phyloP scores from a whole-genome alignment of 2,113 vertebrate genomes.

The Salvelinus fontinalis region DNA sequence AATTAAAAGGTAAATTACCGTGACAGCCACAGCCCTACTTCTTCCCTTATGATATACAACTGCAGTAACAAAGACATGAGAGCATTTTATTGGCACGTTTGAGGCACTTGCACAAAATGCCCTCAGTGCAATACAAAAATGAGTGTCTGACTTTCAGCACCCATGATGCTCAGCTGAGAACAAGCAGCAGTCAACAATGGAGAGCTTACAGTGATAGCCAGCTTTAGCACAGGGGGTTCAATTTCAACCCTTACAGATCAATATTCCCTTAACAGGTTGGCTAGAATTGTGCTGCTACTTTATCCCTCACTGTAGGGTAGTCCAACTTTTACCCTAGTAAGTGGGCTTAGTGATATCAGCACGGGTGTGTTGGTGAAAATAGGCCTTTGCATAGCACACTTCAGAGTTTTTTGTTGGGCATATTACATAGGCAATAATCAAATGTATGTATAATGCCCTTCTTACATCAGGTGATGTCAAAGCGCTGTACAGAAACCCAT shows the following conservation, averaged over 20 bases:
- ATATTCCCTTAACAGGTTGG: constrained; percentile 66
- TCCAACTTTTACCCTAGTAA: background rate
- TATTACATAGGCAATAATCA: too few relatives aligned
- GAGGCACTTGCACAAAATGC: background rate
- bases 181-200: constrained; percentile 20
- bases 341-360: too few relatives aligned
- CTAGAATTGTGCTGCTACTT: constrained; percentile 58
- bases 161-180: constrained; percentile 8
- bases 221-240: constrained; percentile 56
- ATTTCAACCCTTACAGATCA: constrained; percentile 62
- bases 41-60: background rate
- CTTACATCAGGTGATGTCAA: too few relatives aligned
- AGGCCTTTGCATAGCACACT: too few relatives aligned
- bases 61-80: background rate
- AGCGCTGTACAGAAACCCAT: background rate
- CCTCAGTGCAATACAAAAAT: background rate
- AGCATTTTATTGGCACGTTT: background rate
- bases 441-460: too few relatives aligned
- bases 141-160: background rate
- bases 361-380: too few relatives aligned
- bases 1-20: too few relatives aligned
- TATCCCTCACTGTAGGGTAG: constrained; percentile 50
- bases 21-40: background rate
- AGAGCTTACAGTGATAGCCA: constrained; percentile 26
- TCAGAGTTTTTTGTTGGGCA: too few relatives aligned